A percentile compares a stretch with the other conserved stretches of the same genome.
Evolutionary conservation across 2,888 invertebrate species (phyloP).

Genomic region (Lypha dubia): DNA sequence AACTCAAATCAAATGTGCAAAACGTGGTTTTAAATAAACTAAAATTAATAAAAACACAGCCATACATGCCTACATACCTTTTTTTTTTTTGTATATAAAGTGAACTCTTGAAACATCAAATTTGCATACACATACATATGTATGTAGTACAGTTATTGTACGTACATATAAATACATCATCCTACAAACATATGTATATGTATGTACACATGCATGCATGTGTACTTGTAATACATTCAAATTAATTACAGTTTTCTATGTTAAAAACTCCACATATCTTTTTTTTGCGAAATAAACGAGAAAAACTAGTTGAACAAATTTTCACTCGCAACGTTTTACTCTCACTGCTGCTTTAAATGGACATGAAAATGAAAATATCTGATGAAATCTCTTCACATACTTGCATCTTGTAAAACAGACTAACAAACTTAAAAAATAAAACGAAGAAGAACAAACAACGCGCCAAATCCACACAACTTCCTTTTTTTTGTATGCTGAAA

Average conservation of each 20-base stretch:
- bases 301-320: constrained; percentile 17
- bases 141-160: not conserved
- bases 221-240: too few relatives aligned
- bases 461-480: constrained; percentile 48
- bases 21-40: constrained; percentile 59
- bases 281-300: constrained; percentile 9
- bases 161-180: too few relatives aligned
- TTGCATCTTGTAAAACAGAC: constrained; percentile 41
- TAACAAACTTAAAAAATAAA: constrained; percentile 24
- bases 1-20: constrained; percentile 25
- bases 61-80: too few relatives aligned
- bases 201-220: too few relatives aligned
- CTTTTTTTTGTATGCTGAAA: constrained; percentile 37
- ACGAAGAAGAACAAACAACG: constrained; percentile 47
- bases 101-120: not conserved
- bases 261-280: not conserved
- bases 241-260: too few relatives aligned
- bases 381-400: constrained; percentile 63
- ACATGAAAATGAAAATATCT: constrained; percentile 59
- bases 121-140: not conserved
- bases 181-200: not conserved
- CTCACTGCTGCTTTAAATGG: constrained; percentile 28
- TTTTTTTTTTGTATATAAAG: constrained; percentile 18
- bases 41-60: not conserved
- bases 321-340: constrained; percentile 46